These are phyloP conservation scores for Mythimna loreyi DNA, from an alignment of 2,888 invertebrate species.

Conservation along the genomic window DNA sequence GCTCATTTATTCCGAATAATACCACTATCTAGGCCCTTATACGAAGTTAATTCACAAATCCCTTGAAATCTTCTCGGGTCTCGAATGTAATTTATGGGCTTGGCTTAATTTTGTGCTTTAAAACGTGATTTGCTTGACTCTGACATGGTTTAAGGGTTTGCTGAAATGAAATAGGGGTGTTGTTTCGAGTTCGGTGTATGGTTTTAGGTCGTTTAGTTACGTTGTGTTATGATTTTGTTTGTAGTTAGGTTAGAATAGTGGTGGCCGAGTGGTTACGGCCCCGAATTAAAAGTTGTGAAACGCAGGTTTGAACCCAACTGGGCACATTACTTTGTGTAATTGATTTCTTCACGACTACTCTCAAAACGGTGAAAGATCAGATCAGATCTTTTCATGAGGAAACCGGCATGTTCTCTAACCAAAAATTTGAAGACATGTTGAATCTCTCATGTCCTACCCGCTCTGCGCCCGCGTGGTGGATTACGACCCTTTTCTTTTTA, in stretches of 20 bases:
- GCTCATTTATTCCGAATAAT: slow-evolving; percentile 74
- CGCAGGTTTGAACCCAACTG: too few species aligned
- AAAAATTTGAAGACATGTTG: too few species aligned
- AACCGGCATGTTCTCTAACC: too few species aligned
- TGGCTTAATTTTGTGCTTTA: slow-evolving; percentile 68
- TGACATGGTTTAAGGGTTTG: slow-evolving; percentile 43
- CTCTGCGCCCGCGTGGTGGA: too few species aligned
- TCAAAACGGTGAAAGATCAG: too few species aligned
- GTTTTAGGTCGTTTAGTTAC: neutral
- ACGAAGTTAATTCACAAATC: slow-evolving; percentile 73
- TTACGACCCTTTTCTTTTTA: too few species aligned
- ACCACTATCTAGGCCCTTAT: slow-evolving; percentile 65
- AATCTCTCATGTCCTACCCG: too few species aligned
- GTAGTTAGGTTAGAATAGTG: neutral
- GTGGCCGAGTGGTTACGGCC: too few species aligned
- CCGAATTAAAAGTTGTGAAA: too few species aligned
- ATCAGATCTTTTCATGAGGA: too few species aligned
- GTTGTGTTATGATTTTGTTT: neutral
- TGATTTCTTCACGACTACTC: too few species aligned
- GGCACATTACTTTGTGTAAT: too few species aligned
- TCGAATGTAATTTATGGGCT: slow-evolving; percentile 77
- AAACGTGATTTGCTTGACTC: slow-evolving; percentile 69
- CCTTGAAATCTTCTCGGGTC: slow-evolving; percentile 72
- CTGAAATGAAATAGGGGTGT: slow-evolving; percentile 34
- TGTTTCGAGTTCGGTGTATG: neutral